These are phyloP conservation scores for Penaeus vannamei DNA, from an alignment of 1,140 invertebrate species.

Conservation along the genomic window DNA sequence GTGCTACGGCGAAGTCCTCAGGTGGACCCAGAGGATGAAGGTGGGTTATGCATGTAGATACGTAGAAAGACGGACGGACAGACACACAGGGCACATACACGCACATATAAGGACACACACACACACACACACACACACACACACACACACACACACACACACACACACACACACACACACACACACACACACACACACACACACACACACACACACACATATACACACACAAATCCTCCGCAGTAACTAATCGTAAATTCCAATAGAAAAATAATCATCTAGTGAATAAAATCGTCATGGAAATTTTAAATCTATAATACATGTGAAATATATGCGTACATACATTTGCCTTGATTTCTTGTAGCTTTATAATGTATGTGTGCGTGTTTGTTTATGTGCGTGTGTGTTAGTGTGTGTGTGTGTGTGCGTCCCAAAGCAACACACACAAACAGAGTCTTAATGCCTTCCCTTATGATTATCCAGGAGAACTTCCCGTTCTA, in stretches of 20 bases:
- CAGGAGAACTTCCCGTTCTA: conserved; percentile 70
- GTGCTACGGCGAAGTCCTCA: conserved; percentile 69
- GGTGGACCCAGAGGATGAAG: conserved; percentile 70
- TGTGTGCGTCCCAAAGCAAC: neutral
- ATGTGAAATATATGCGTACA: too few species aligned
- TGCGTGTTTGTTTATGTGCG: neutral
- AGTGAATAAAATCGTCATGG: too few species aligned
- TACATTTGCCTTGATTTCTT: too few species aligned
- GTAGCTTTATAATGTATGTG: too few species aligned
- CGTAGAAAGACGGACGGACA: neutral
- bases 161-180: too few species aligned
- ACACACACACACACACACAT: neutral
- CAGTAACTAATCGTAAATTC: too few species aligned
- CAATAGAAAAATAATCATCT: too few species aligned
- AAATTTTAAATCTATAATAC: too few species aligned
- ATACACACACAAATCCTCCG: neutral
- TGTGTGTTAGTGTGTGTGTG: neutral
- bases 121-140: too few species aligned
- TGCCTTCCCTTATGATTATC: neutral
- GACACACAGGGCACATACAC: neutral
- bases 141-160: too few species aligned
- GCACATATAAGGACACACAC: neutral
- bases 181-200: neutral
- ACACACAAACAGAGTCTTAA: neutral
- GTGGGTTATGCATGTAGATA: conserved; percentile 6